Evolutionary conservation across 2,797 vertebrate genomes (phyloP).

Genomic region (Merluccius polli): DNA sequence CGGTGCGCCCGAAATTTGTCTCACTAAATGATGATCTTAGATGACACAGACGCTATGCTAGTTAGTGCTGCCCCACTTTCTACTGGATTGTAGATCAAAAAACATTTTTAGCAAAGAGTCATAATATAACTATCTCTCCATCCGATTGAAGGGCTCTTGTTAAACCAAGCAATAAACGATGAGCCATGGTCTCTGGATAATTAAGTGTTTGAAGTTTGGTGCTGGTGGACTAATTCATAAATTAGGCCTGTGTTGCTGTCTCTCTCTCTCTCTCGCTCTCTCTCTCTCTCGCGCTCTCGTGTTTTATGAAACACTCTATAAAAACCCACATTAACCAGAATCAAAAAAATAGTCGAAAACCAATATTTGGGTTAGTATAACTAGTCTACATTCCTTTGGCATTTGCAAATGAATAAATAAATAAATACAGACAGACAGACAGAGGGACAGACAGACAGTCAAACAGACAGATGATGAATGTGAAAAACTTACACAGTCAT

Average conservation of each 20-base stretch:
- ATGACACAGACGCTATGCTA: conserved; percentile 3
- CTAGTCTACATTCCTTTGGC: conserved; percentile 39
- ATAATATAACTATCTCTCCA: not conserved
- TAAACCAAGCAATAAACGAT: conserved; percentile 47
- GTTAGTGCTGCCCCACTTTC: conserved; percentile 3
- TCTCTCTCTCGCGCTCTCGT: conserved; percentile 33
- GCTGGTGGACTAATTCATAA: conserved; percentile 54
- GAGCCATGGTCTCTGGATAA: conserved; percentile 26
- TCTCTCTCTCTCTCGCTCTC: not conserved
- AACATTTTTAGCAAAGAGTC: not conserved
- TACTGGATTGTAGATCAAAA: not conserved
- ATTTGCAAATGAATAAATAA: not conserved
- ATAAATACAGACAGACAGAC: not conserved
- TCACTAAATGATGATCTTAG: not conserved
- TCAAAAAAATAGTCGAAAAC: conserved; percentile 21
- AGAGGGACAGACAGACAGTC: not conserved
- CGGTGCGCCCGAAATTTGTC: not conserved
- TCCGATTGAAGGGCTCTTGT: conserved; percentile 31
- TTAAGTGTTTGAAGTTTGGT: conserved; percentile 54
- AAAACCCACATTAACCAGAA: conserved; percentile 54
- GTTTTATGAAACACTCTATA: conserved; percentile 66
- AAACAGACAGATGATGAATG: not conserved
- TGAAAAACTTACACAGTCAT: not conserved
- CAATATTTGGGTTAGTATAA: conserved; percentile 51
- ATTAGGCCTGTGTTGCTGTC: conserved; percentile 38